phyloP scores from a whole-genome alignment of 2,113 vertebrate species.

The Orientallactaga bullata region DNA sequence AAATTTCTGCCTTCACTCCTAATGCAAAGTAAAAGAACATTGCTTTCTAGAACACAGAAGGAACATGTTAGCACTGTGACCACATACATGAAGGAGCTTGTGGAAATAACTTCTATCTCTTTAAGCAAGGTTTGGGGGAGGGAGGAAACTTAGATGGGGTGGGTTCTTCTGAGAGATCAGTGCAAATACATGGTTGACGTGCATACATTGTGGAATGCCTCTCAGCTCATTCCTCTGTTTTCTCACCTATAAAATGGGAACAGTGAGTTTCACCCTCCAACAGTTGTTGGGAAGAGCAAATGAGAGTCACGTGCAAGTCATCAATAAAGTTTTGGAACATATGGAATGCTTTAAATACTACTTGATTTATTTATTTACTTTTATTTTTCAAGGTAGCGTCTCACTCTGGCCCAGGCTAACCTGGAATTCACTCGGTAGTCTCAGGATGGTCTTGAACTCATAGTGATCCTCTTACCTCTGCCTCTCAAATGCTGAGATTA shows the following conservation, averaged over 20 bases:
- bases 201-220: not conserved
- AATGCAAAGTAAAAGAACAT: not conserved
- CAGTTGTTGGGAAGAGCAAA: constrained; percentile 2
- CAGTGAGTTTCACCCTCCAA: not conserved
- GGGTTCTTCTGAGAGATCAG: not conserved
- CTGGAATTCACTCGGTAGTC: too few species aligned
- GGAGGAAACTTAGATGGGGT: constrained; percentile 8
- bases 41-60: constrained; percentile 42
- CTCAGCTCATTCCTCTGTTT: not conserved
- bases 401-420: too few species aligned
- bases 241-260: constrained; percentile 26
- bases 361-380: too few species aligned
- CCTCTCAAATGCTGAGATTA: too few species aligned
- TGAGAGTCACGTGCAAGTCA: not conserved
- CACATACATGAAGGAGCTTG: not conserved
- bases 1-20: not conserved
- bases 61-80: not conserved
- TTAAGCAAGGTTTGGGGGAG: not conserved
- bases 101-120: constrained; percentile 14
- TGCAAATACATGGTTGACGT: not conserved
- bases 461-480: too few species aligned
- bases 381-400: too few species aligned
- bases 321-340: not conserved
- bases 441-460: too few species aligned
- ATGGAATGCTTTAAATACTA: not conserved